Conservation (phyloP, 2,797 vertebrate species). For the Merluccius polli region DNA sequence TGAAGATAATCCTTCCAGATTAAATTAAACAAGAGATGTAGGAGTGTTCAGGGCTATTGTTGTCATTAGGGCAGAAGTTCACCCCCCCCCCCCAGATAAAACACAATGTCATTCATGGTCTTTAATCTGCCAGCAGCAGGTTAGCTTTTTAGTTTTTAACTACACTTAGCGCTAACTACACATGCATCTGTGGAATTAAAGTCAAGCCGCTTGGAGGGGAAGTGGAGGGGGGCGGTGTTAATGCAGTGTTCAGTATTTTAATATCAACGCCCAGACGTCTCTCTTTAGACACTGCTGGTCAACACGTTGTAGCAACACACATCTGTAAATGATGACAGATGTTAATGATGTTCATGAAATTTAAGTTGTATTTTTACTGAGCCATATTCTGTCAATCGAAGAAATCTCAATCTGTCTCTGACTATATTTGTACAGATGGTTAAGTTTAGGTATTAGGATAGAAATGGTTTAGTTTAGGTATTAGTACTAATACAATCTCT, state of each 20-base stretch:
- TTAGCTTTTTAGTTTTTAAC: slow-evolving; percentile 76
- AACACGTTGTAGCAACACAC: slow-evolving; percentile 50
- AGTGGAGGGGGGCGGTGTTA: slow-evolving; percentile 65
- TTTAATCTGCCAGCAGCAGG: slow-evolving; percentile 73
- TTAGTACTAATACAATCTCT: no score
- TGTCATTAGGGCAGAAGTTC: slow-evolving; percentile 71
- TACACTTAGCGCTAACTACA: slow-evolving; percentile 67
- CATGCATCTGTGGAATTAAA: slow-evolving; percentile 71
- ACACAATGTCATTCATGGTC: slow-evolving; percentile 60
- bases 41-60: slow-evolving; percentile 72
- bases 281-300: slow-evolving; percentile 21
- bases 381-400: neutral
- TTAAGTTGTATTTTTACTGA: neutral
- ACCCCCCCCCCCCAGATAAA: slow-evolving; percentile 39
- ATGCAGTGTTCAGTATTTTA: slow-evolving; percentile 42
- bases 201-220: slow-evolving; percentile 68
- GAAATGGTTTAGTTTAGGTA: neutral
- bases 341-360: slow-evolving; percentile 23
- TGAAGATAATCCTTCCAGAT: slow-evolving; percentile 74
- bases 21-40: slow-evolving; percentile 75
- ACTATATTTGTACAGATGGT: neutral
- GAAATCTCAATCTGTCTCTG: neutral
- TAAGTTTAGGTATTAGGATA: no score
- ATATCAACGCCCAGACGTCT: slow-evolving; percentile 30
- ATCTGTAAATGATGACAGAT: slow-evolving; percentile 57